phyloP scores from a whole-genome alignment of 2,888 invertebrate species.

The Apamea sordens region DNA sequence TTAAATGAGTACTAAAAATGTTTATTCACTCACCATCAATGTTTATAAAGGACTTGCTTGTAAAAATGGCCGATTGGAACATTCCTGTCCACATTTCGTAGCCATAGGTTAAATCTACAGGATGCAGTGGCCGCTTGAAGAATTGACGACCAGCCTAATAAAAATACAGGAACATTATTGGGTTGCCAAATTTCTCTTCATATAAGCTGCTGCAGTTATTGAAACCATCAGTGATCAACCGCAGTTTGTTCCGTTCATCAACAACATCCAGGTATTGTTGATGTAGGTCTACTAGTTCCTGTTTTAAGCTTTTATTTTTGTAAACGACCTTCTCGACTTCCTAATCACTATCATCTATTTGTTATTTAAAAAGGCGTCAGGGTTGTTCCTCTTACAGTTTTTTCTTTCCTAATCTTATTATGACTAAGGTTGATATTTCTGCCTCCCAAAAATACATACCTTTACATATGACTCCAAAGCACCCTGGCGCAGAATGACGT shows the following conservation, averaged over 20 bases:
- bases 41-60: conserved; percentile 96
- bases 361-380: not conserved
- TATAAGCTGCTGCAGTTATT: not conserved
- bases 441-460: conserved; percentile 62
- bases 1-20: not conserved
- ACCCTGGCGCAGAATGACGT: conserved; percentile 94
- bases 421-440: not conserved
- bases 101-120: conserved; percentile 93
- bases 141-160: conserved; percentile 94
- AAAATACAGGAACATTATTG: conserved; percentile 8
- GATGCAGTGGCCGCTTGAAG: conserved; percentile 90
- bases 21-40: conserved; percentile 93
- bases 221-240: not conserved
- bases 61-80: conserved; percentile 97
- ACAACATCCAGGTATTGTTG: not conserved
- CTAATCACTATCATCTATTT: not conserved
- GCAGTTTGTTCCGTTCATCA: not conserved
- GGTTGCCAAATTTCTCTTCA: not conserved
- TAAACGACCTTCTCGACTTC: not conserved
- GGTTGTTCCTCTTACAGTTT: not conserved
- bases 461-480: conserved; percentile 92
- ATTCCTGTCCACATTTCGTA: conserved; percentile 98
- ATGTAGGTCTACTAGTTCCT: not conserved
- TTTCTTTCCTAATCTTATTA: not conserved
- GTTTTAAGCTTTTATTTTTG: not conserved